phyloP scores from a whole-genome alignment of 2,888 invertebrate genomes.

The Microplitis manilae region DNA sequence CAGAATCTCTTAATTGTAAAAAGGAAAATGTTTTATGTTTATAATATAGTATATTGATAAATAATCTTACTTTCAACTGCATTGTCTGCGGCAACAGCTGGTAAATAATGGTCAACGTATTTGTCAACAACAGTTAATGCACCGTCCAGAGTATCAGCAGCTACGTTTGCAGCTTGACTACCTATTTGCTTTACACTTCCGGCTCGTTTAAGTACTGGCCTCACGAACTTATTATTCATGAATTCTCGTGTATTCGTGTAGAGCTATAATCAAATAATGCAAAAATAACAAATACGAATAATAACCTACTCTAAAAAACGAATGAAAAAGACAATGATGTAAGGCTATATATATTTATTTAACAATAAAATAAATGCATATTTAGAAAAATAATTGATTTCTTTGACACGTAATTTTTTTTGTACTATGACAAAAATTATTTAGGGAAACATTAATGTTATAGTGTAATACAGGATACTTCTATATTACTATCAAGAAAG shows the following conservation, averaged over 20 bases:
- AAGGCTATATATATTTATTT: not conserved
- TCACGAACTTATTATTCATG: slow-evolving; percentile 78
- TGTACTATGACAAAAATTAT: too few species aligned
- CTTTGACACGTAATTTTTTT: too few species aligned
- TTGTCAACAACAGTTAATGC: slow-evolving; percentile 85
- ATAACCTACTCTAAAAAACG: not conserved
- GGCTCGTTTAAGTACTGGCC: slow-evolving; percentile 83
- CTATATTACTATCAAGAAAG: too few species aligned
- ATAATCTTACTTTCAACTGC: slow-evolving; percentile 75
- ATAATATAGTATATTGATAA: not conserved
- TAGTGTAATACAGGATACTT: too few species aligned
- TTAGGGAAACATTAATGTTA: too few species aligned
- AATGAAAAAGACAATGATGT: not conserved
- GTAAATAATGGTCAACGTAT: slow-evolving; percentile 87
- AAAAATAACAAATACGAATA: slow-evolving; percentile 47
- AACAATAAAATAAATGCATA: too few species aligned
- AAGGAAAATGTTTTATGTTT: not conserved
- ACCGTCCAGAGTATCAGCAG: slow-evolving; percentile 82
- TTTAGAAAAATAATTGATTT: too few species aligned
- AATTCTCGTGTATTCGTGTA: slow-evolving; percentile 86
- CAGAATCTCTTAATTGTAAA: not conserved
- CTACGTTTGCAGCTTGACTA: slow-evolving; percentile 81
- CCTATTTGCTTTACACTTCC: slow-evolving; percentile 88
- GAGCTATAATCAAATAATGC: slow-evolving; percentile 75
- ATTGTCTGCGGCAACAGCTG: slow-evolving; percentile 78